Conservation (phyloP, 2,888 invertebrate species). For the Lepetodrilus schrolli region DNA sequence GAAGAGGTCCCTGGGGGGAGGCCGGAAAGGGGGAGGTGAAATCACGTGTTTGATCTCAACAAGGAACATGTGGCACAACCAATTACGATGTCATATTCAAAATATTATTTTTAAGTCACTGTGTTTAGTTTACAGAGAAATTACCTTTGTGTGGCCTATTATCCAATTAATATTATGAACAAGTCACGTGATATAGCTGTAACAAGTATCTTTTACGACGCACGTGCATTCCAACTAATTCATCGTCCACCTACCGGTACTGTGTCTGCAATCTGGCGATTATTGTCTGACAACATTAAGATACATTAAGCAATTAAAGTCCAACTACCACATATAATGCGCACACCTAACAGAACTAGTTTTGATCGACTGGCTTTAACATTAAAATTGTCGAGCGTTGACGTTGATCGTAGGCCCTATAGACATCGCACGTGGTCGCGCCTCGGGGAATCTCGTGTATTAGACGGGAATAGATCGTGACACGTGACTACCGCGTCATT, state of each 20-base stretch:
- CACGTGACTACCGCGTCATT: slow-evolving; percentile 11
- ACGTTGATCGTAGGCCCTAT: neutral
- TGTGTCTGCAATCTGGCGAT: slow-evolving; percentile 19
- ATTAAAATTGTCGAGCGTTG: neutral
- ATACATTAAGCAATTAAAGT: slow-evolving; percentile 24
- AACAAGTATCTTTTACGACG: slow-evolving; percentile 3
- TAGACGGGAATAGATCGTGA: neutral
- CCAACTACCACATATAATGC: neutral
- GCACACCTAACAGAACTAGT: neutral
- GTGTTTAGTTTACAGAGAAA: too few species aligned
- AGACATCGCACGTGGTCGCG: neutral
- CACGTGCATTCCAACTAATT: slow-evolving; percentile 19
- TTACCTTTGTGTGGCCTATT: too few species aligned
- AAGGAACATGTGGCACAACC: too few species aligned
- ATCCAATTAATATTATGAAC: slow-evolving; percentile 22
- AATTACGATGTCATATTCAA: too few species aligned
- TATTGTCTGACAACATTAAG: slow-evolving; percentile 1
- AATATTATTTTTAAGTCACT: too few species aligned
- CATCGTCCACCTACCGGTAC: neutral
- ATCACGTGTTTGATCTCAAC: too few species aligned
- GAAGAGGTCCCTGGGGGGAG: too few species aligned
- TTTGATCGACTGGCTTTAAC: neutral
- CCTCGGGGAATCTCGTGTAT: neutral
- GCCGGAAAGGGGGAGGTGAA: too few species aligned
- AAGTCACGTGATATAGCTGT: neutral